A percentile compares a stretch with the other conserved stretches of the same genome.
These are phyloP conservation scores for Eidolon helvum DNA, from an alignment of 2,113 vertebrate genomes.

Conservation along the genomic window DNA sequence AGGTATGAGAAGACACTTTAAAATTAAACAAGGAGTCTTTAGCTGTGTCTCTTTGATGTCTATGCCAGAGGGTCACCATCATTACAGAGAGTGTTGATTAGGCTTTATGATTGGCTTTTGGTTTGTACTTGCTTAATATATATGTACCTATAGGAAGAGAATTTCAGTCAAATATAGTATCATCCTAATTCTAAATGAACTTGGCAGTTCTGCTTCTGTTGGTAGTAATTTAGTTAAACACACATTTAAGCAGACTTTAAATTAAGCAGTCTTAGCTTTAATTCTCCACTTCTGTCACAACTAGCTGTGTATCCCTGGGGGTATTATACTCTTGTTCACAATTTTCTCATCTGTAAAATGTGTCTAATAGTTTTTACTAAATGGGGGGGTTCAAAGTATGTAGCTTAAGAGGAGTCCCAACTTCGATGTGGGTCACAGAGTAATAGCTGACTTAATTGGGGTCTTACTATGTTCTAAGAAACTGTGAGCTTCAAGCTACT, in stretches of 20 bases:
- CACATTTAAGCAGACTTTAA: background rate
- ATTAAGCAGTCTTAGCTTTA: background rate
- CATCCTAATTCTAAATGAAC: background rate
- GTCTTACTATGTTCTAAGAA: background rate
- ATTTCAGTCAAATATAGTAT: background rate
- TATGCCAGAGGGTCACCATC: background rate
- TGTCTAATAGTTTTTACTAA: background rate
- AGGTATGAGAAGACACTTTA: slow-evolving; percentile 71
- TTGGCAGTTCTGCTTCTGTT: background rate
- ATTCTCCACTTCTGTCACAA: background rate
- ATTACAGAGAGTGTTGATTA: background rate
- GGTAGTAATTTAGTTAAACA: background rate
- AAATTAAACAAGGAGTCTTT: slow-evolving; percentile 69
- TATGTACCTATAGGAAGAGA: background rate
- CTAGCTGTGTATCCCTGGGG: background rate
- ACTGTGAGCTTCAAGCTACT: background rate
- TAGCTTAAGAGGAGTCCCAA: background rate
- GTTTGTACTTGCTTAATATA: background rate
- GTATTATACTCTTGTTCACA: background rate
- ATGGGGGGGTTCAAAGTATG: background rate
- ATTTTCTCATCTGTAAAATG: slow-evolving; percentile 15
- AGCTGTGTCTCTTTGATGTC: slow-evolving; percentile 25
- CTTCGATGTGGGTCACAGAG: background rate
- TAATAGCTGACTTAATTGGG: background rate
- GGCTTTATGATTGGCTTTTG: background rate